Percentiles rank a stretch among this genome's conserved stretches.
phyloP scores from a whole-genome alignment of 2,888 invertebrate genomes.

The Crocallis elinguaria region DNA sequence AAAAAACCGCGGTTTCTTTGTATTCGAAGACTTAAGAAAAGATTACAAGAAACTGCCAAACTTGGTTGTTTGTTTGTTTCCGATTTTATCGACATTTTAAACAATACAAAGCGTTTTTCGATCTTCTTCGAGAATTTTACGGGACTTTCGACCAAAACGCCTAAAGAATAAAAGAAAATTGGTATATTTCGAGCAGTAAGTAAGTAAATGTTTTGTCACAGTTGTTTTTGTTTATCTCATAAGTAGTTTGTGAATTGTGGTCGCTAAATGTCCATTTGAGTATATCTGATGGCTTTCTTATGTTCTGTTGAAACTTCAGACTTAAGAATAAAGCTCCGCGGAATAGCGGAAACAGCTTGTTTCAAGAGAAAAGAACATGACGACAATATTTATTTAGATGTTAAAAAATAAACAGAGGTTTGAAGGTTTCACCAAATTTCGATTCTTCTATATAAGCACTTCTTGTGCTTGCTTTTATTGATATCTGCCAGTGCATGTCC shows the following conservation, averaged over 20 bases:
- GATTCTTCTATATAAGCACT: too few relatives aligned
- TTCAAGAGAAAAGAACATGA: background rate
- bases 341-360: background rate
- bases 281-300: constrained; percentile 68
- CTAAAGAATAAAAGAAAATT: background rate
- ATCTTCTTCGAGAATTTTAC: background rate
- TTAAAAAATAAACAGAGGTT: too few relatives aligned
- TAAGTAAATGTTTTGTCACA: background rate
- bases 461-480: too few relatives aligned
- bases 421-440: too few relatives aligned
- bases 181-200: too few relatives aligned
- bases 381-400: too few relatives aligned
- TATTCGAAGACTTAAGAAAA: constrained; percentile 57
- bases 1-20: constrained; percentile 77
- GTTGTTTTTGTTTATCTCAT: constrained; percentile 47
- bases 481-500: too few relatives aligned
- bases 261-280: constrained; percentile 64
- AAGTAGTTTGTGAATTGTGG: constrained; percentile 56
- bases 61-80: constrained; percentile 70
- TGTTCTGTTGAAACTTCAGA: constrained; percentile 36
- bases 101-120: constrained; percentile 36
- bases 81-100: constrained; percentile 69
- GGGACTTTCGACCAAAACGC: constrained; percentile 16
- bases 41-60: constrained; percentile 72
- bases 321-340: too few relatives aligned